Base-by-base conservation (phyloP, 2,113 vertebrate species). In the Cnemophilus loriae region DNA sequence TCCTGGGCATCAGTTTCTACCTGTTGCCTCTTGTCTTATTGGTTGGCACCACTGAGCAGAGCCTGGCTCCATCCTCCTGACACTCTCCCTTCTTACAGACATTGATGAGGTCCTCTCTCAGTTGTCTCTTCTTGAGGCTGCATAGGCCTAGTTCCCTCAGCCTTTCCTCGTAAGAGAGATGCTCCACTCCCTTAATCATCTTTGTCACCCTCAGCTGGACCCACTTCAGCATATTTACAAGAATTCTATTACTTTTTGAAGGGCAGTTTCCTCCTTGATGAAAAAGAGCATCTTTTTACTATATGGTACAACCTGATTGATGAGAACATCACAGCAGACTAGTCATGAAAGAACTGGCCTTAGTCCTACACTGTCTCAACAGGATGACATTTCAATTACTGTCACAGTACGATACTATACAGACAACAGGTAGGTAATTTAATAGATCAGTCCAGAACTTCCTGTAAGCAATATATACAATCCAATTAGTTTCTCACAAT, bases 401-500 rank as follows among this genome's bases (percentile, higher is more conserved):
- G 67, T 68, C 92, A 70, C 73, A 81, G 60, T 74, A 70, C 11
- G 69, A 93, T 57, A 53, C 79, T 74, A 56, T 11, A 80, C 94
- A 95, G 91, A 87, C 90, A 92, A 96, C 82, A 94, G 71, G 92
- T 91, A 89, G 82, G 75, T 74, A 96, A 97, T 95, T 94, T 63
- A 95, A 97, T 91, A 96, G 82, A 89, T 90, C 65, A 41, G 81
- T 50, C 89, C 84, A 92, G 61, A 94, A 87, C 89, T 95, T 97
- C 95, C 92, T 95, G 96, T 92, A 95, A 97, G 91, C 84, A 95
- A 96, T 94, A 84, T 70, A 94, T 46, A 87, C 76, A 94, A 95
- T 89, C 89, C 89, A 95, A 94, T 97, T 95, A 96, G 92, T 77
- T 90, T 90, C 80, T 93, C 67, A 92, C 85, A 97, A 78, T 27